Evolutionary conservation across 2,113 vertebrate species (phyloP).

Genomic region (Buteo buteo): DNA sequence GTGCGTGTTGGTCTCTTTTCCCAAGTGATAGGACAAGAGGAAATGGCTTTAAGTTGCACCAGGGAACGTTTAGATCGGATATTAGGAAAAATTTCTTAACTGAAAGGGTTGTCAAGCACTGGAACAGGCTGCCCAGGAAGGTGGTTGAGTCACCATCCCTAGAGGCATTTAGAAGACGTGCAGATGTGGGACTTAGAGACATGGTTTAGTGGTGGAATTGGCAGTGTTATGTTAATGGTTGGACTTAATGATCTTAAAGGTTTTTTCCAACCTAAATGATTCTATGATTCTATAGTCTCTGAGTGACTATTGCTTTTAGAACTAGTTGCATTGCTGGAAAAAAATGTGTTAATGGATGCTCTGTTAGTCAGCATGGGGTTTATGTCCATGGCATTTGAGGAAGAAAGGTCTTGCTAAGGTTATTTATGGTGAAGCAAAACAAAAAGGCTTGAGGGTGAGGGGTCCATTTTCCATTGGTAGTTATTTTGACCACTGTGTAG

Average conservation of each 20-base stretch:
- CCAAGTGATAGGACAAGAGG: no score
- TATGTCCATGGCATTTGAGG: not conserved
- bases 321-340: not conserved
- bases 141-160: not conserved
- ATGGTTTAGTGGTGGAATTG: not conserved
- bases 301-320: not conserved
- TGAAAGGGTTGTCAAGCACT: not conserved
- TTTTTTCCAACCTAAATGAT: not conserved
- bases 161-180: accelerated
- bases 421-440: not conserved
- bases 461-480: not conserved
- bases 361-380: not conserved
- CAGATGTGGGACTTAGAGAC: accelerated
- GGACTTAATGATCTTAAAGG: not conserved
- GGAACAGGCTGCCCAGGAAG: not conserved
- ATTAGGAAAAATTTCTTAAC: not conserved
- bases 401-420: not conserved
- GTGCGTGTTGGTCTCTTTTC: accelerated
- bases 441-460: accelerated
- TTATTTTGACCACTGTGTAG: not conserved
- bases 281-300: not conserved
- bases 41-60: not conserved
- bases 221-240: not conserved
- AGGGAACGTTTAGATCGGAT: not conserved
- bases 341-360: not conserved